Evolutionary conservation across 2,888 invertebrate species (phyloP).

Genomic region (Lasioglossum marginatum): DNA sequence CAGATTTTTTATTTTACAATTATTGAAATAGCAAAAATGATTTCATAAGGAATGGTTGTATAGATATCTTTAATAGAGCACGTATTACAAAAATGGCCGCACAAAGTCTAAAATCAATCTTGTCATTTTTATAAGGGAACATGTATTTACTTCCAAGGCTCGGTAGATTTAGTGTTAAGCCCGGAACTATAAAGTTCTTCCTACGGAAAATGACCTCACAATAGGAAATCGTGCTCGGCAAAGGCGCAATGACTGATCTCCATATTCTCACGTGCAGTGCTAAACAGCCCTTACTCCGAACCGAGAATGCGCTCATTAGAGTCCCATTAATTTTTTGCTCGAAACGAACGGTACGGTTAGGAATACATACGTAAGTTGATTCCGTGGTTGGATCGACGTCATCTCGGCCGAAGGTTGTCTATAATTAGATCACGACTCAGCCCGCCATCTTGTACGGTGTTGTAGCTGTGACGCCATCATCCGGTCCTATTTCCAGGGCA

Average conservation of each 20-base stretch:
- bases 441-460: constrained; percentile 58
- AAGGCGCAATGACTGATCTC: not conserved
- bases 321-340: not conserved
- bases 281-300: not conserved
- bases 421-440: constrained; percentile 70
- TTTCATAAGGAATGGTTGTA: too few relatives aligned
- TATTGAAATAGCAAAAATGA: too few relatives aligned
- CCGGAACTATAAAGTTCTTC: not conserved
- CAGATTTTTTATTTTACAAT: too few relatives aligned
- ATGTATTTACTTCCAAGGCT: too few relatives aligned
- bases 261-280: not conserved
- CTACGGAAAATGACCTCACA: not conserved
- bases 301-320: not conserved
- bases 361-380: not conserved
- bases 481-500: constrained; percentile 48
- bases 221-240: not conserved
- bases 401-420: constrained; percentile 50
- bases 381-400: not conserved
- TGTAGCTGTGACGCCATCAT: constrained; percentile 63
- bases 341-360: not conserved
- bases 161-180: not conserved
- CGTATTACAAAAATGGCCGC: too few relatives aligned
- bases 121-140: too few relatives aligned
- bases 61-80: too few relatives aligned
- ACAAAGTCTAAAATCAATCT: too few relatives aligned